Evolutionary conservation across 1,140 invertebrate species (phyloP), one percentile per base, ranked within the genome.

Genomic region (Rhagoletis zephyria): DNA sequence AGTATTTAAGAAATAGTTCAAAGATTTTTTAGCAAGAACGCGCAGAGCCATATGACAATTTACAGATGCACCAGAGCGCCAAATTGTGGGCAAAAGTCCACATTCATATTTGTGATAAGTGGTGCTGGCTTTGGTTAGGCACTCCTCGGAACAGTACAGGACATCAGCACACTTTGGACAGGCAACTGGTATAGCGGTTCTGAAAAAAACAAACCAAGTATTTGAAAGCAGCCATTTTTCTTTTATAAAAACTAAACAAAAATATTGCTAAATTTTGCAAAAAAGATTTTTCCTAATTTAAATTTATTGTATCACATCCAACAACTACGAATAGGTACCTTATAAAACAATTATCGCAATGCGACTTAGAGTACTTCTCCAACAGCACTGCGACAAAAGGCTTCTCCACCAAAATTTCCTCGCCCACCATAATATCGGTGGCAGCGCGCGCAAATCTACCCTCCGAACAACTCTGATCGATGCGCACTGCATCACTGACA

Each of bases 81-180:
- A 96, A 5, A 98, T 92, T 1, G 95, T 92, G 64, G 95, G 94
- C 14, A 97, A 92, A 70, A 98, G 94, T 12, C 94, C 93, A 91
- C 98, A 99, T 94, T 99, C 98, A 88, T 95, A 94, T 59, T 93
- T 93, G 91, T 99, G 98, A 92, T 96, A 97, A 0, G 95, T 93
- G 88, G 94, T 93, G 87, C 95, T 94, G 0, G 97, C 96, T 61
- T 92, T 89, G 86, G 96, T 93, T 88, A 95, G 94, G 91, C 98
- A 99, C 86, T 95, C 92, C 2, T 95, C 94, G 88, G 96, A 96
- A 93, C 98, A 99, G 90, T 97, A 98, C 40, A 96, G 93, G 0
- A 97, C 94, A 88, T 95, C 95, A 59, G 95, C 94, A 92, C 98
- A 99, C 5, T 93, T 94, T 12, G 95, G 94, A 94, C 98, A 99